Conservation (phyloP, 2,888 invertebrate genomes). For the Ectemnius continuus region DNA sequence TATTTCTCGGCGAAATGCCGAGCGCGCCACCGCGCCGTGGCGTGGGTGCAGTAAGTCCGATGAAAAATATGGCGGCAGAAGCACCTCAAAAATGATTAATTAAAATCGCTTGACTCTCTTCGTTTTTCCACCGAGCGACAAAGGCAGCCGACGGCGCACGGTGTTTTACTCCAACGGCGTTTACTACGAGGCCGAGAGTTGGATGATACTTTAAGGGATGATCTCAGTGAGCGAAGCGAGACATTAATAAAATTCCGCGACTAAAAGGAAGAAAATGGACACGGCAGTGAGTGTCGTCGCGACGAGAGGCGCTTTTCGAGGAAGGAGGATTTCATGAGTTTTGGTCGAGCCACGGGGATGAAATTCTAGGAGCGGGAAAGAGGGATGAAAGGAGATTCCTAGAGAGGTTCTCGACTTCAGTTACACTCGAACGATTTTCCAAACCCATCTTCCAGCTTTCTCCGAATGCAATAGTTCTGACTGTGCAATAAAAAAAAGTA, state of each 20-base stretch:
- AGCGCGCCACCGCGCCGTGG: too few species aligned
- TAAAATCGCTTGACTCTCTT: slow-evolving; percentile 4
- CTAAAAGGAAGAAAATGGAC: too few species aligned
- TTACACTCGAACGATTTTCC: neutral
- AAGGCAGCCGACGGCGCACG: neutral
- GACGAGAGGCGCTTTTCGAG: slow-evolving; percentile 54
- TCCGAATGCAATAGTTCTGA: too few species aligned
- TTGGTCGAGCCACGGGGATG: neutral
- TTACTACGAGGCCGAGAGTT: too few species aligned
- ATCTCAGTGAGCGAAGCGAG: neutral
- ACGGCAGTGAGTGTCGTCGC: neutral
- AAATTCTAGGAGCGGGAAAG: neutral
- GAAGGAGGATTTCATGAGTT: slow-evolving; percentile 58
- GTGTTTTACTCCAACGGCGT: neutral
- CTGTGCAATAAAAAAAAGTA: neutral
- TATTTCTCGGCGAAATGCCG: neutral
- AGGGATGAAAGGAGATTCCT: slow-evolving; percentile 52
- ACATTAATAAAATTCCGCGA: neutral
- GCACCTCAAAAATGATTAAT: slow-evolving; percentile 12
- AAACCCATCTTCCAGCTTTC: neutral
- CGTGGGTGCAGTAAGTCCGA: slow-evolving; percentile 1
- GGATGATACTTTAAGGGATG: too few species aligned
- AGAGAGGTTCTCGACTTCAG: slow-evolving; percentile 59
- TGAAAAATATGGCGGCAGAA: slow-evolving; percentile 12
- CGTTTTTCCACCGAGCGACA: neutral